Conservation (phyloP, 2,113 vertebrate genomes). For the Lepidothrix coronata region DNA sequence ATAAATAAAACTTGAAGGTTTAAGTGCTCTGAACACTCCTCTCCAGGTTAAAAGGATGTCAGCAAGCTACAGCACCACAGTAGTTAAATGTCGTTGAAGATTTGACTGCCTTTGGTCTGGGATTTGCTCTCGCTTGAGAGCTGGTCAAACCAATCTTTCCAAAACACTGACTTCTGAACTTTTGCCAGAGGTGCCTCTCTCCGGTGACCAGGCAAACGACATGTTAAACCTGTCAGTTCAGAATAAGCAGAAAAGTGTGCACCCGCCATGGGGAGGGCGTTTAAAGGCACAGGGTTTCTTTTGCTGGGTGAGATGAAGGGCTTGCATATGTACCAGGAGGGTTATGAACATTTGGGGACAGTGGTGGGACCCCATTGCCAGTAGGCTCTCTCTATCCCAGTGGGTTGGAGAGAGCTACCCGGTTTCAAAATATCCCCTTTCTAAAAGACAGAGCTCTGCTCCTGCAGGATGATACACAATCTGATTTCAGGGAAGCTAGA, state of each 20-base stretch:
- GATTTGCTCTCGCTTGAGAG: conserved; percentile 62
- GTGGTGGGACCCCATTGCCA: accelerated
- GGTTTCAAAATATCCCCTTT: not conserved
- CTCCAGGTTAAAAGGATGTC: conserved; percentile 29
- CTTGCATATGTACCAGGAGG: not conserved
- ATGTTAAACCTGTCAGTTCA: conserved; percentile 59
- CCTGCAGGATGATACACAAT: not conserved
- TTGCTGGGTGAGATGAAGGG: not conserved
- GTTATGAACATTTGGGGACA: not conserved
- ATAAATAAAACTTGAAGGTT: conserved; percentile 24
- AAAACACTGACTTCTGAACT: conserved; percentile 72
- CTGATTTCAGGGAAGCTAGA: not conserved
- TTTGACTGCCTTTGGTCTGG: conserved; percentile 57
- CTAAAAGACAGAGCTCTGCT: not conserved
- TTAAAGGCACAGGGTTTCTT: conserved; percentile 54
- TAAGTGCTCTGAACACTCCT: not conserved
- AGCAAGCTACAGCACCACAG: conserved; percentile 51
- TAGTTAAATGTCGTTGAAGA: conserved; percentile 63
- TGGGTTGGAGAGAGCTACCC: not conserved
- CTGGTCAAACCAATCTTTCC: conserved; percentile 70
- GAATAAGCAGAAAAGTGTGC: conserved; percentile 58
- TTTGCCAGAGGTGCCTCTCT: conserved; percentile 66
- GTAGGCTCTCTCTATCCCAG: not conserved
- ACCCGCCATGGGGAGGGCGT: not conserved
- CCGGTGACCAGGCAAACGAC: conserved; percentile 53